These are phyloP conservation scores for Xenopus laevis DNA, from an alignment of 2,113 vertebrate genomes.

Conservation along the genomic window DNA sequence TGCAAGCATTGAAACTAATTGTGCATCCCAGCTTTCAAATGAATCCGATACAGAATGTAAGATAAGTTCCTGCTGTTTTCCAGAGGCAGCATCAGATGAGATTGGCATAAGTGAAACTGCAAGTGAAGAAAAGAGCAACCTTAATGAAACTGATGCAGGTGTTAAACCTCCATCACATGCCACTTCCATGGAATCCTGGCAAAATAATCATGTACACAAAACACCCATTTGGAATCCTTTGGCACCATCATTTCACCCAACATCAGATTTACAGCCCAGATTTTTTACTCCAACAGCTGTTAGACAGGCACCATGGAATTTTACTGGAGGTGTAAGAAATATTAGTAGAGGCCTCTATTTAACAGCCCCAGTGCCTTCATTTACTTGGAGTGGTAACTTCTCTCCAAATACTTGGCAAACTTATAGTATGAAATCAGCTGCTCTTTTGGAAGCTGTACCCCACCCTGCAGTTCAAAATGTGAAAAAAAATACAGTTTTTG, in stretches of 20 bases:
- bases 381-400: conserved; percentile 60
- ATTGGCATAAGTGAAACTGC: conserved; percentile 39
- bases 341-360: conserved; percentile 53
- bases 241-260: conserved; percentile 71
- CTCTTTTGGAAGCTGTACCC: conserved; percentile 51
- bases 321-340: conserved; percentile 29
- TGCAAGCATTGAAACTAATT: not conserved
- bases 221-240: conserved; percentile 69
- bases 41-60: not conserved
- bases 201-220: not conserved
- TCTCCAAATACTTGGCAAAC: conserved; percentile 66
- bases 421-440: conserved; percentile 57
- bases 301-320: conserved; percentile 63
- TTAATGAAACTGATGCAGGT: not conserved
- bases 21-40: conserved; percentile 27
- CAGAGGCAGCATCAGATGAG: conserved; percentile 34
- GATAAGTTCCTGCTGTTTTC: conserved; percentile 6
- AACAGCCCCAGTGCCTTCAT: conserved; percentile 54
- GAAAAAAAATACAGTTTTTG: conserved; percentile 64
- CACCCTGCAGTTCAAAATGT: conserved; percentile 54
- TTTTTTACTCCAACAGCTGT: conserved; percentile 80
- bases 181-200: not conserved
- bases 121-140: conserved; percentile 10
- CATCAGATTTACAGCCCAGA: conserved; percentile 52
- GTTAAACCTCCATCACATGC: not conserved